Evolutionary conservation across 2,888 invertebrate species (phyloP), one percentile per base, ranked within the genome.

Genomic region (Spodoptera picta): DNA sequence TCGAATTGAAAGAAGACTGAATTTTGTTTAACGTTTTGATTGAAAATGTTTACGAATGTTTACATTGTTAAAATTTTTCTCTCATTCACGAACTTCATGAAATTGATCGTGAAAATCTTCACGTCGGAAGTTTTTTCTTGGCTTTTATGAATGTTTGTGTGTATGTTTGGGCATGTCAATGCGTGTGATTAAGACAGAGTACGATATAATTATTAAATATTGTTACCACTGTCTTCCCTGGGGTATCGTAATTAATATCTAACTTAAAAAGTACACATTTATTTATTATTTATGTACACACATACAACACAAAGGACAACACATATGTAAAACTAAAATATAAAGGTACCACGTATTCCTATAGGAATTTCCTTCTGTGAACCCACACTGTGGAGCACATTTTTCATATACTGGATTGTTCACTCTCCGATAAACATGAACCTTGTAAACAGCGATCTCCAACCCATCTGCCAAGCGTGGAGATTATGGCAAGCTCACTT

Each of bases 81-180:
- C 45, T 65, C 42, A 65, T 65, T 65, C 64, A 42, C 24, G 23
- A 55, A 64, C 12, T 23, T 49, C 10, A 41, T 41, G 10, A 41
- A 55, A 23, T 27, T 42, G 23, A 42, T 41, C n/a, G 31, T 42
- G 4, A 19, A 43, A 11, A 27, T 54, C 36, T 7, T 9, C 23
- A 11, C 9, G 19, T 44, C 36, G 27, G 27, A 31, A 41, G 23
- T 42, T 45, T 64, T 41, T 12, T 12, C 27, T 7, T 54, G 45
- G 23, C 27, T 45, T 54, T 64, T 10, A 54, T 64, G 23, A 27
- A 6, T 6, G 31, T 31, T 31, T 31, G 31, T 31, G 31, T 36
- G 41, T 44, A 6, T 48, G 19, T 41, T 19, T 53, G 31, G 27
- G 47, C 43, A 43, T 44, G 27, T 43, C 10, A 7, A 31, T 7